Evolutionary conservation across 2,797 vertebrate genomes (phyloP).

Genomic region (Malurus leucopterus): DNA sequence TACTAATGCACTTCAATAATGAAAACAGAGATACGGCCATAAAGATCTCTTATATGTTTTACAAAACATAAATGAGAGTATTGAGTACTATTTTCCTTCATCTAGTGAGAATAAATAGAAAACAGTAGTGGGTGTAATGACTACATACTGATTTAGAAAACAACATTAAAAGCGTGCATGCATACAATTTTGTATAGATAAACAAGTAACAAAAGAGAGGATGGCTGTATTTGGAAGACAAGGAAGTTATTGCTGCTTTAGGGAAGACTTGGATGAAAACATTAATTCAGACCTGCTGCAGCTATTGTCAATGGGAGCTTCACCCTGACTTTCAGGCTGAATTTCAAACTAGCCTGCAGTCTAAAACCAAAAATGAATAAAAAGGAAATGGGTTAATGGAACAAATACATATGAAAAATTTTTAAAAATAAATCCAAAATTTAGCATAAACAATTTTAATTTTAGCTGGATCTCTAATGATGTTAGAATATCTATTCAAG

Average conservation of each 20-base stretch:
- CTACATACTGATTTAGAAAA: conserved; percentile 13
- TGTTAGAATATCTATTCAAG: background rate
- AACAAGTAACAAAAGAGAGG: background rate
- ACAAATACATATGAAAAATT: background rate
- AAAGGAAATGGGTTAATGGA: background rate
- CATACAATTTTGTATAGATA: conserved; percentile 1
- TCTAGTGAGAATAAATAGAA: background rate
- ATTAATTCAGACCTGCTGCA: background rate
- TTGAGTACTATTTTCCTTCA: conserved; percentile 35
- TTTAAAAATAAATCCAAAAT: background rate
- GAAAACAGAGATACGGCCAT: conserved; percentile 55
- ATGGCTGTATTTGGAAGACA: background rate
- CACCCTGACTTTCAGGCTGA: background rate
- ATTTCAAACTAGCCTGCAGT: background rate
- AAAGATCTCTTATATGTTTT: conserved; percentile 55
- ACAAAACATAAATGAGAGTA: conserved; percentile 38
- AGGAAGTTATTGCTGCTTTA: background rate
- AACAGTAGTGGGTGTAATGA: conserved; percentile 6
- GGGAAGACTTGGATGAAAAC: background rate
- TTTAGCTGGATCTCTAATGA: background rate
- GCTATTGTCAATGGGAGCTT: background rate
- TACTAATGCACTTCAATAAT: conserved; percentile 59
- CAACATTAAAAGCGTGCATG: background rate
- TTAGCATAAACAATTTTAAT: background rate
- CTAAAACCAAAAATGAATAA: background rate